Base-by-base conservation (phyloP, 2,888 invertebrate genomes). In the Spodoptera picta region DNA sequence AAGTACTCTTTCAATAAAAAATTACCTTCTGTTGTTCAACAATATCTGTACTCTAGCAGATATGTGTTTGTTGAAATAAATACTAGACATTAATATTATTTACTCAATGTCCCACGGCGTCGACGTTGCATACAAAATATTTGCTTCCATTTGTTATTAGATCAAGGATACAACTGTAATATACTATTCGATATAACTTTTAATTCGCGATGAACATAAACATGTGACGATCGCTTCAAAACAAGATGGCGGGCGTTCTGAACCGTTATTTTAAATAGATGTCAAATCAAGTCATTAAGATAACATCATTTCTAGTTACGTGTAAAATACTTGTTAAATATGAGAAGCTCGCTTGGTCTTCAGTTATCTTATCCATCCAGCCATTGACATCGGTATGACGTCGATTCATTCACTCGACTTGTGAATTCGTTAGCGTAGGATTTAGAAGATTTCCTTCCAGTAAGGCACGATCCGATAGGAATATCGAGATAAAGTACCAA, bases 21-120 rank as follows among this genome's bases (percentile, higher is more conserved):
- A 4, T 31, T 6, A 36, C 36, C 36, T 36, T 36, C 36, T 36
- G 36, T 36, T 7, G n/a, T 7, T 36, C 7, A 6, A 36, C 2
- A 36, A 36, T 6, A 9, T 9, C 36, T 36, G 1, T 36, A 36
- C 7, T 2, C 36, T 27, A 27, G 36, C 19, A 36, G 56, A 19
- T 63, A 43, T 63, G 62, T 62, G 54, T 70, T 70, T 60, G 60
- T 73, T 60, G 47, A 72, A 79, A 65, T 79, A 80, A 74, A 80
- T 77, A 61, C 56, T 42, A 36, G 36, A 7, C 6, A 44, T 59
- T 54, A 60, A 71, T 78, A 65, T 69, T 69, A 36, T 36, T 67
- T 69, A 61, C 60, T 55, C 23, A 46, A 12, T 36, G 36, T 36
- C 36, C 36, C 36, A 36, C 59, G 44, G 45, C 14, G 50, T 58